These are phyloP conservation scores for Pogonocherus hispidulus DNA, from an alignment of 2,888 invertebrate genomes.

Conservation along the genomic window DNA sequence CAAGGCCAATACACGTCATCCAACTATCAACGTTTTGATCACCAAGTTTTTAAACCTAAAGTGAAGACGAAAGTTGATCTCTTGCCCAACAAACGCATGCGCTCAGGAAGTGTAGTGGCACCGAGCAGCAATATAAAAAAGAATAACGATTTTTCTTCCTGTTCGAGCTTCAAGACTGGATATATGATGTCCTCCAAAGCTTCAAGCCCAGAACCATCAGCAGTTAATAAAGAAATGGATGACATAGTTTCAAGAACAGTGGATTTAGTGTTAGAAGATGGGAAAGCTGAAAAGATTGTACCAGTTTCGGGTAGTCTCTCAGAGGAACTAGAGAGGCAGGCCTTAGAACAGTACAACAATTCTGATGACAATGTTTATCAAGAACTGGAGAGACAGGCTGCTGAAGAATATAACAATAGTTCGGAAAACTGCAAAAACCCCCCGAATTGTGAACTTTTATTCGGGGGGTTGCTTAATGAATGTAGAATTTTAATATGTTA, in stretches of 20 bases:
- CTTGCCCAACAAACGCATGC: constrained; percentile 31
- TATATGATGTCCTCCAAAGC: constrained; percentile 23
- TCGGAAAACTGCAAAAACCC: constrained; percentile 60
- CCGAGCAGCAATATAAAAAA: constrained; percentile 29
- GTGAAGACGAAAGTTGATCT: constrained; percentile 35
- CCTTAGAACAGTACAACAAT: constrained; percentile 73
- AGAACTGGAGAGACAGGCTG: constrained; percentile 77
- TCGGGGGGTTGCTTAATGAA: constrained; percentile 53
- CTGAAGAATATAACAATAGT: constrained; percentile 73
- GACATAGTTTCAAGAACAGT: constrained; percentile 51
- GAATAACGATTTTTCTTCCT: constrained; percentile 30
- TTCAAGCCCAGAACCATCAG: constrained; percentile 18
- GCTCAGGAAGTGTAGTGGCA: constrained; percentile 25
- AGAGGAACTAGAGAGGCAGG: constrained; percentile 74
- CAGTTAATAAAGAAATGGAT: constrained; percentile 46
- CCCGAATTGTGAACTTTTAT: constrained; percentile 50
- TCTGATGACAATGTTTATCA: constrained; percentile 73
- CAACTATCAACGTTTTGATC: constrained; percentile 37
- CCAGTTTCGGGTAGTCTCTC: constrained; percentile 57
- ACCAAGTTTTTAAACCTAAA: constrained; percentile 32
- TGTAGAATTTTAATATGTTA: constrained; percentile 43
- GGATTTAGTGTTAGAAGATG: constrained; percentile 53
- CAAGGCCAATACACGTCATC: constrained; percentile 33
- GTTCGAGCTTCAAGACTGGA: constrained; percentile 36
- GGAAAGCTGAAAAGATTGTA: constrained; percentile 46